Evolutionary conservation across 1,140 invertebrate species (phyloP).

Genomic region (Papilio dardanus): DNA sequence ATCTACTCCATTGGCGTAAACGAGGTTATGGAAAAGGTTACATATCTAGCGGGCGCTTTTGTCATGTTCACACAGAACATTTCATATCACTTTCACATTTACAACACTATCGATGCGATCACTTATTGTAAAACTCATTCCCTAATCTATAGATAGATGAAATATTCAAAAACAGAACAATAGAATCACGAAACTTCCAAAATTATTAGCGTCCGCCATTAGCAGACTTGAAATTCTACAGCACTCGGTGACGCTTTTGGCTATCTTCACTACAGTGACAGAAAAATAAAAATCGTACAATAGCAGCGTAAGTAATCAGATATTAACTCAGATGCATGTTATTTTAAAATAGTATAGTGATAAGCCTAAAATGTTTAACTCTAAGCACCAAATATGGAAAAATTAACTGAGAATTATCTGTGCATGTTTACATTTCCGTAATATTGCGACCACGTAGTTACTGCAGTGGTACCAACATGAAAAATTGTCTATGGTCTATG

Average conservation of each 20-base stretch:
- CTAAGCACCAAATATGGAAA: slow-evolving; percentile 54
- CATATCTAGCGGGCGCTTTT: slow-evolving; percentile 81
- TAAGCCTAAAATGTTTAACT: slow-evolving; percentile 47
- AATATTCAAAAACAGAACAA: slow-evolving; percentile 77
- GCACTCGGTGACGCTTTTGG: slow-evolving; percentile 78
- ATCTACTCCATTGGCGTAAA: slow-evolving; percentile 87
- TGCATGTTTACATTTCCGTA: slow-evolving; percentile 79
- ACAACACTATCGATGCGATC: slow-evolving; percentile 65
- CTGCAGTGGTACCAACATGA: slow-evolving; percentile 68
- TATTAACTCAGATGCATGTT: slow-evolving; percentile 43
- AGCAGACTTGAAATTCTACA: slow-evolving; percentile 78
- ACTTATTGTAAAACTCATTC: slow-evolving; percentile 72
- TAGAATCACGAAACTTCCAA: slow-evolving; percentile 82
- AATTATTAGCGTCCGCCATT: slow-evolving; percentile 83
- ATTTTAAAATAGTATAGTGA: slow-evolving; percentile 44
- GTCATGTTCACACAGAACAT: slow-evolving; percentile 79
- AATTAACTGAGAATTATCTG: slow-evolving; percentile 65
- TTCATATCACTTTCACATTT: slow-evolving; percentile 78
- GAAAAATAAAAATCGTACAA: slow-evolving; percentile 63
- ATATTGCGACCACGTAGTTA: slow-evolving; percentile 79
- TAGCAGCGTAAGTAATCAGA: slow-evolving; percentile 40
- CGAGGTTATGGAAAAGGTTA: slow-evolving; percentile 87
- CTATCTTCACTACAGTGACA: slow-evolving; percentile 79
- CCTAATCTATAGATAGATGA: slow-evolving; percentile 49
- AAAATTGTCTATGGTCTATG: slow-evolving; percentile 50